Percentiles rank a stretch among this genome's conserved stretches.
Conservation (phyloP, 2,888 invertebrate species). For the Epirrita christyi region DNA sequence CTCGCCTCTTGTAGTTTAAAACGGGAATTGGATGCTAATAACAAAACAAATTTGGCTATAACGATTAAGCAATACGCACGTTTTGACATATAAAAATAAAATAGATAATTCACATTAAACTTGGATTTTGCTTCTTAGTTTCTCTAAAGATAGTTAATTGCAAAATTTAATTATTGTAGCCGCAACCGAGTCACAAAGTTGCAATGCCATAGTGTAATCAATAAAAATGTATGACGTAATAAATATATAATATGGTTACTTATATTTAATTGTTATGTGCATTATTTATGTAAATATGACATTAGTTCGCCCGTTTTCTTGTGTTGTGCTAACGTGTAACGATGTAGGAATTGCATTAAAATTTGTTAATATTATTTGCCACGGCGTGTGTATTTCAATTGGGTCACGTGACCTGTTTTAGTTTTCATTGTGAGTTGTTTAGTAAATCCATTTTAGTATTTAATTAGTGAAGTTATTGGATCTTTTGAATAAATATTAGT, state of each 20-base stretch:
- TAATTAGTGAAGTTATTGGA: slow-evolving; percentile 53
- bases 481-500: slow-evolving; percentile 68
- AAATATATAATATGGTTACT: slow-evolving; percentile 68
- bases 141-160: not conserved
- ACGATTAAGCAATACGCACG: no score
- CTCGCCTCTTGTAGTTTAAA: no score
- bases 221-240: slow-evolving; percentile 61
- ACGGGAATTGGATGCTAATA: no score
- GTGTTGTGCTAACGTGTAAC: slow-evolving; percentile 37
- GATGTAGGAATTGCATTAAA: slow-evolving; percentile 25
- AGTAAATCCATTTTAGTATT: not conserved
- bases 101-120: no score
- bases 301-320: slow-evolving; percentile 46
- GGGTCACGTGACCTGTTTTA: slow-evolving; percentile 31
- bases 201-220: slow-evolving; percentile 72
- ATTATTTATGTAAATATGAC: slow-evolving; percentile 75
- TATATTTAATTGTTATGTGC: slow-evolving; percentile 69
- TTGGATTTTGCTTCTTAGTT: no score
- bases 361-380: slow-evolving; percentile 43
- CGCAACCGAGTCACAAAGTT: slow-evolving; percentile 77
- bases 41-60: no score
- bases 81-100: no score
- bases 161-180: slow-evolving; percentile 44
- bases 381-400: slow-evolving; percentile 42
- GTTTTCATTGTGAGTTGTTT: slow-evolving; percentile 46